Evolutionary conservation across 2,797 vertebrate species (phyloP).

Genomic region (Clamator glandarius): DNA sequence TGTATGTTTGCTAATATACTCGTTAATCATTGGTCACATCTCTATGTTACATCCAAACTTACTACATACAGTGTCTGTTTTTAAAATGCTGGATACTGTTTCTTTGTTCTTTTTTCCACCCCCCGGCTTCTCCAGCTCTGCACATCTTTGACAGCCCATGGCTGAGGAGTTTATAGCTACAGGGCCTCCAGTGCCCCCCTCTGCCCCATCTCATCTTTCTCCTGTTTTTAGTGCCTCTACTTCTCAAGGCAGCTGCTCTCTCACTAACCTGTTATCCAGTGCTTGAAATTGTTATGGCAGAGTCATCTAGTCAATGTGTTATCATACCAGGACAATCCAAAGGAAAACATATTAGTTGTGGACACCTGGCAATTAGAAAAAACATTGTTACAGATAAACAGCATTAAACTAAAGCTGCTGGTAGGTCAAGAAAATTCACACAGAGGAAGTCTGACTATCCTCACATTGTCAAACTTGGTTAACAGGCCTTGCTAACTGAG

Average conservation of each 20-base stretch:
- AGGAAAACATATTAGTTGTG: neutral
- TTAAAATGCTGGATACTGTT: neutral
- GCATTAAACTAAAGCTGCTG: neutral
- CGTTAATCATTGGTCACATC: neutral
- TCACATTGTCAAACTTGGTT: neutral
- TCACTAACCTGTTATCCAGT: neutral
- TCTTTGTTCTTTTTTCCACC: neutral
- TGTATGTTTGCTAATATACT: neutral
- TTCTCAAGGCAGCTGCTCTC: neutral
- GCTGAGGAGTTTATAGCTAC: neutral
- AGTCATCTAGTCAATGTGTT: neutral
- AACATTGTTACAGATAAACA: neutral
- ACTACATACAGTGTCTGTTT: rapidly evolving
- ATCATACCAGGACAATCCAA: neutral
- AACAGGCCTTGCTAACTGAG: neutral
- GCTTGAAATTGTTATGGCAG: rapidly evolving
- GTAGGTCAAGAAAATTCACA: neutral
- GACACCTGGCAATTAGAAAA: neutral
- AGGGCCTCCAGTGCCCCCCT: neutral
- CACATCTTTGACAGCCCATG: neutral
- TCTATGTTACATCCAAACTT: neutral
- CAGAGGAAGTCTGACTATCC: neutral
- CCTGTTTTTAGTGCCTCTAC: neutral
- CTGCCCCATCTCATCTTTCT: neutral
- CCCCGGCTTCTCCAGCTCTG: neutral